Evolutionary conservation across 2,113 vertebrate genomes (phyloP).

Genomic region (Protomyctophum bolini): DNA sequence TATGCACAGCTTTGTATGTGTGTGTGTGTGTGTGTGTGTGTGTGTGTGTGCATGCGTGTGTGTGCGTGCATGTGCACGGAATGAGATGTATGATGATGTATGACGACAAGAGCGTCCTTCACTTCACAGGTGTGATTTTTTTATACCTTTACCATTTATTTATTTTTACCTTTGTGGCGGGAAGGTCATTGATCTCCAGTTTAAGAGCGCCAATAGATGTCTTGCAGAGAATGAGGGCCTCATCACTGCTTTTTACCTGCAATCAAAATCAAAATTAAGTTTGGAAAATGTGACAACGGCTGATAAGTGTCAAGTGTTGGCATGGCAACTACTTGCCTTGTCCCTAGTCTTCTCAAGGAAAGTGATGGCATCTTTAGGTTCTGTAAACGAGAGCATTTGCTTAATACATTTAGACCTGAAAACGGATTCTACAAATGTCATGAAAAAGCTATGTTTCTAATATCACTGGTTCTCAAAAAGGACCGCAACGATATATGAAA

Average conservation of each 20-base stretch:
- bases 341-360: slow-evolving; percentile 97
- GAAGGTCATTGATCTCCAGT: slow-evolving; percentile 92
- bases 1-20: too few species aligned
- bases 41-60: too few species aligned
- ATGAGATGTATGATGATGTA: too few species aligned
- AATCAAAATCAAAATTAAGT: neutral
- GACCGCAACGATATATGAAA: neutral
- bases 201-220: slow-evolving; percentile 94
- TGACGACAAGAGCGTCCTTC: too few species aligned
- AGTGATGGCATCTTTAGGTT: slow-evolving; percentile 90
- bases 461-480: neutral
- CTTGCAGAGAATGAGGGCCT: slow-evolving; percentile 94
- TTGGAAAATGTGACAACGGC: neutral
- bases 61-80: too few species aligned
- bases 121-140: too few species aligned
- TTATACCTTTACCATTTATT: too few species aligned
- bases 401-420: neutral
- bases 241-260: slow-evolving; percentile 94
- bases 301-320: neutral
- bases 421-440: rapidly evolving
- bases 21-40: too few species aligned
- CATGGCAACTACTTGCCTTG: slow-evolving; percentile 78
- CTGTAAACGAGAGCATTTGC: slow-evolving; percentile 65
- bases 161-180: slow-evolving; percentile 93
- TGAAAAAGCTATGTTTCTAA: neutral